Evolutionary conservation across 2,888 invertebrate species (phyloP).

Genomic region (Tiliacea citrago): DNA sequence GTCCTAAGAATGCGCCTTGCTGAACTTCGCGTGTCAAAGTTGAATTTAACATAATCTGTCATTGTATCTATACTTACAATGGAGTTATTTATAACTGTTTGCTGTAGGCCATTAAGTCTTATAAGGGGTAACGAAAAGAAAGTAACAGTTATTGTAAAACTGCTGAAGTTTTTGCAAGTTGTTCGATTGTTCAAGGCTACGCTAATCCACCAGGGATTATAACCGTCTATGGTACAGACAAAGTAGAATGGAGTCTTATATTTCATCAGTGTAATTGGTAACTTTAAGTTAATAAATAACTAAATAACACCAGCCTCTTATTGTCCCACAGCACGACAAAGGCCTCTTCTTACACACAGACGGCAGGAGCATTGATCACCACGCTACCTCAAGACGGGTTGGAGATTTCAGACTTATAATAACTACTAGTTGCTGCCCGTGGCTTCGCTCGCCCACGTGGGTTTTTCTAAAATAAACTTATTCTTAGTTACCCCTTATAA

Average conservation of each 20-base stretch:
- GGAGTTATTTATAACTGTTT: slow-evolving; percentile 56
- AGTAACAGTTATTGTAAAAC: slow-evolving; percentile 37
- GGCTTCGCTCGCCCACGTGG: too few species aligned
- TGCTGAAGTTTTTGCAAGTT: slow-evolving; percentile 30
- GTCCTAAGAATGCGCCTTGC: slow-evolving; percentile 63
- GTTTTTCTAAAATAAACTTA: too few species aligned
- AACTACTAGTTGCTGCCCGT: too few species aligned
- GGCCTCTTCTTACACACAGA: neutral
- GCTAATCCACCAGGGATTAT: slow-evolving; percentile 28
- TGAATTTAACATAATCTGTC: slow-evolving; percentile 64
- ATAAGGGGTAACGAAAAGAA: slow-evolving; percentile 42
- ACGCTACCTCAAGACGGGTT: neutral
- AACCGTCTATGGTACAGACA: neutral
- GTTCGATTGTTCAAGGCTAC: slow-evolving; percentile 23
- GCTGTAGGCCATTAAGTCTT: slow-evolving; percentile 48
- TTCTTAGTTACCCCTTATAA: too few species aligned
- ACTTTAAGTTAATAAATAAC: too few species aligned
- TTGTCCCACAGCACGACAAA: neutral
- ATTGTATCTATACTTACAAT: slow-evolving; percentile 55
- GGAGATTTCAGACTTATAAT: neutral
- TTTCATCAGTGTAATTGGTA: neutral
- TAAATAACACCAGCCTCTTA: neutral
- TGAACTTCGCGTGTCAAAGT: slow-evolving; percentile 70
- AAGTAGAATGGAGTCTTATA: neutral
- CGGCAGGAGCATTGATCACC: neutral